Conservation (phyloP, 1,140 invertebrate genomes). For the Cotesia glomerata region DNA sequence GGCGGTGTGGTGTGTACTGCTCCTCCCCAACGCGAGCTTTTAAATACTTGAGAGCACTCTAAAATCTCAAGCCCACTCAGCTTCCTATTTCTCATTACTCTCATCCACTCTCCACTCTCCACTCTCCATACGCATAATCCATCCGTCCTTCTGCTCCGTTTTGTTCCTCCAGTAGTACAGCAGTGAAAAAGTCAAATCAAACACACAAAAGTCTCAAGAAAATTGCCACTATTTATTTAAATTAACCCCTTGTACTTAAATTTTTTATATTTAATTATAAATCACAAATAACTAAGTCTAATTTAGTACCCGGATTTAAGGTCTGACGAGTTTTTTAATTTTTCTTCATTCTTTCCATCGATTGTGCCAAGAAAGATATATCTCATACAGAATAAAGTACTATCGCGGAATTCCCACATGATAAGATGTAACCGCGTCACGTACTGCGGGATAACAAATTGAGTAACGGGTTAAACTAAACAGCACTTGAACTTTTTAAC, state of each 20-base stretch:
- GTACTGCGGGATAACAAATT: neutral
- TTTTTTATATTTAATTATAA: constrained; percentile 33
- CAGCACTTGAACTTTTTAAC: neutral
- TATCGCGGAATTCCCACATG: neutral
- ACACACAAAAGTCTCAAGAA: no score
- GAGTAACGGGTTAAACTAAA: constrained; percentile 1
- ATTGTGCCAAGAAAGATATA: neutral
- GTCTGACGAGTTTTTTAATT: constrained; percentile 42
- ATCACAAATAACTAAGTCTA: constrained; percentile 32
- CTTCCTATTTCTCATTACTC: neutral
- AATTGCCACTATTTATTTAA: neutral
- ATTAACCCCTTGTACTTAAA: neutral
- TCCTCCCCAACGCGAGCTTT: neutral
- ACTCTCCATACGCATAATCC: neutral
- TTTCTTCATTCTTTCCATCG: neutral
- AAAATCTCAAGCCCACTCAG: no score
- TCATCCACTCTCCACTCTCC: neutral
- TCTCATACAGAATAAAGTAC: neutral
- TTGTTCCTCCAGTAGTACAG: no score
- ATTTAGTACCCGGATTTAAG: constrained; percentile 53
- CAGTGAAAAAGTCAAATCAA: no score
- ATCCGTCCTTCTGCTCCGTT: neutral
- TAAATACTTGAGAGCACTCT: no score
- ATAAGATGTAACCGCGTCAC: neutral
- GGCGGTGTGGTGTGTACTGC: neutral